These are phyloP conservation scores for Oncorhynchus kisutch DNA, from an alignment of 2,113 vertebrate species.

Conservation along the genomic window DNA sequence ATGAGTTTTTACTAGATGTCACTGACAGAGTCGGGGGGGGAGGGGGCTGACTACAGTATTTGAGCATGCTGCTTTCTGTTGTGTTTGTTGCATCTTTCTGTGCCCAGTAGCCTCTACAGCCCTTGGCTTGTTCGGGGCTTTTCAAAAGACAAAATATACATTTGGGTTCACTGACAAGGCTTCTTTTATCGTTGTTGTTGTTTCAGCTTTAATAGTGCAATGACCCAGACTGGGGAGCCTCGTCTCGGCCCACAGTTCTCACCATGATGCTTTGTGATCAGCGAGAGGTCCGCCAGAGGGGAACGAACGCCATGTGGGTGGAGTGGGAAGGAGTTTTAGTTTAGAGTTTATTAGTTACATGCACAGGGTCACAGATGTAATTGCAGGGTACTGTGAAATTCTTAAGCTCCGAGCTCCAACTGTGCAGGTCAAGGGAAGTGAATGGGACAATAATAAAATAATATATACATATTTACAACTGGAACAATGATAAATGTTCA, in stretches of 20 bases:
- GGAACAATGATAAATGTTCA: no score
- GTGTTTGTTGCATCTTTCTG: background rate
- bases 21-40: background rate
- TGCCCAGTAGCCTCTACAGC: background rate
- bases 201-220: background rate
- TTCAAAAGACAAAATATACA: background rate
- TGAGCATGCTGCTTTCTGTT: background rate
- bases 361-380: no score
- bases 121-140: background rate
- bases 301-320: background rate
- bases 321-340: background rate
- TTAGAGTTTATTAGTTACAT: no score
- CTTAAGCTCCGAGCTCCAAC: no score
- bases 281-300: background rate
- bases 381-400: no score
- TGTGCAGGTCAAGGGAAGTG: no score
- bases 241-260: background rate
- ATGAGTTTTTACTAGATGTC: background rate
- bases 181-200: background rate
- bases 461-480: no score
- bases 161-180: background rate
- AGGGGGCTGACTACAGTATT: background rate
- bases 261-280: constrained; percentile 9
- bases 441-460: no score
- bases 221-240: background rate